phyloP scores from a whole-genome alignment of 92 coral and sea anemone genomes.

The Umimayanthus chanpuru region DNA sequence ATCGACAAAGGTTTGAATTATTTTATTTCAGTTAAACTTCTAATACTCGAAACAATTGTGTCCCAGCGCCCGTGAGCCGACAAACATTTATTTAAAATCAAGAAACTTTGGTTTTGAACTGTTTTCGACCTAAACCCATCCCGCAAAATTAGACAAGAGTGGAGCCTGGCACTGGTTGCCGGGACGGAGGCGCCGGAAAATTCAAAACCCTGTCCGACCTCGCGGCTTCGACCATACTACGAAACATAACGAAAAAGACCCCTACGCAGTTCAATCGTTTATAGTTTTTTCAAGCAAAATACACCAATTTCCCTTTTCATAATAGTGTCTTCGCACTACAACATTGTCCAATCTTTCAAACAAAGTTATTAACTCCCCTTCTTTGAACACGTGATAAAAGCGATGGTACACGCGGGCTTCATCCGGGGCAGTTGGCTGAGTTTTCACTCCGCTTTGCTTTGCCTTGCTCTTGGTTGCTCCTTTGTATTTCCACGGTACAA shows the following conservation, averaged over 20 bases:
- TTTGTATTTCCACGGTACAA: constrained; percentile 88
- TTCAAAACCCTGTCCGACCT: background rate
- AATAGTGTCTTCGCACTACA: constrained; percentile 66
- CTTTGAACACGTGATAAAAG: constrained; percentile 93
- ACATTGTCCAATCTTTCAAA: constrained; percentile 70
- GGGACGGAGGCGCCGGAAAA: no score
- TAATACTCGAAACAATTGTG: no score
- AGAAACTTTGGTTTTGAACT: no score
- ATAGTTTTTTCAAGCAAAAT: constrained; percentile 73
- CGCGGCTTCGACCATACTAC: no score
- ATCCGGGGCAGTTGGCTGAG: background rate
- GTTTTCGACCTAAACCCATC: no score
- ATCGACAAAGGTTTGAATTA: no score
- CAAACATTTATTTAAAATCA: no score
- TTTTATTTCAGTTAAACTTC: no score
- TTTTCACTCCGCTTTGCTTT: constrained; percentile 3
- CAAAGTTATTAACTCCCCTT: constrained; percentile 80
- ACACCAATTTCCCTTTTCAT: constrained; percentile 99
- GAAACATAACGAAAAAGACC: background rate
- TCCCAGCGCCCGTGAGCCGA: no score
- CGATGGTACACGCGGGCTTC: constrained; percentile 83
- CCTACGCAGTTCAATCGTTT: constrained; percentile 1
- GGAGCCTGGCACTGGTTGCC: no score
- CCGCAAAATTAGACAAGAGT: no score
- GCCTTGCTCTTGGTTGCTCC: constrained; percentile 38